phyloP scores from a whole-genome alignment of 2,888 invertebrate species.

The Cryptocephalus moraei region DNA sequence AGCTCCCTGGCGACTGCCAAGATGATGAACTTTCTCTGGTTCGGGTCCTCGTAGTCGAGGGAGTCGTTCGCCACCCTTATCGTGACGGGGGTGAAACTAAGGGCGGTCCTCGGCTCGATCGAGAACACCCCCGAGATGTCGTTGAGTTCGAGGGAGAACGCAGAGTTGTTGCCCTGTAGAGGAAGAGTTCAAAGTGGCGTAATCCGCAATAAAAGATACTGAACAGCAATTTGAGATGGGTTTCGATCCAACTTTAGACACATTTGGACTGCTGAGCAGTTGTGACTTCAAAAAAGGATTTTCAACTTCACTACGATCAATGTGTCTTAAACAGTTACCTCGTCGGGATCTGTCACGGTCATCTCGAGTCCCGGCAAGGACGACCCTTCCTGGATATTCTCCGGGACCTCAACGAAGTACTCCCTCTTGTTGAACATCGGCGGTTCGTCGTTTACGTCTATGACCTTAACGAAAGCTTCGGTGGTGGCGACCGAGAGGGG shows the following conservation, averaged over 20 bases:
- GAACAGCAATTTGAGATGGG: too few species aligned
- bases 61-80: slow-evolving; percentile 70
- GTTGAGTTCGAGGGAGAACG: slow-evolving; percentile 66
- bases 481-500: slow-evolving; percentile 58
- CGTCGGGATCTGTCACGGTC: slow-evolving; percentile 77
- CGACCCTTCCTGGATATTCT: slow-evolving; percentile 72
- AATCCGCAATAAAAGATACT: too few species aligned
- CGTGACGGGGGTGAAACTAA: slow-evolving; percentile 72
- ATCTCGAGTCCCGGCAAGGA: slow-evolving; percentile 74
- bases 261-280: too few species aligned
- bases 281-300: too few species aligned
- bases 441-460: slow-evolving; percentile 83
- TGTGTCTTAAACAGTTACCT: slow-evolving; percentile 40
- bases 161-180: slow-evolving; percentile 70
- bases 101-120: slow-evolving; percentile 70
- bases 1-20: slow-evolving; percentile 78
- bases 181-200: background rate
- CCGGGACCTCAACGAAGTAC: slow-evolving; percentile 69
- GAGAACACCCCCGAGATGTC: slow-evolving; percentile 75
- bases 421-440: slow-evolving; percentile 75
- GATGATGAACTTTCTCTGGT: slow-evolving; percentile 82
- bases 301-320: too few species aligned
- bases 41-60: slow-evolving; percentile 84
- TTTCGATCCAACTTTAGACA: too few species aligned
- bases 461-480: slow-evolving; percentile 71